phyloP scores from a whole-genome alignment of 1,140 invertebrate genomes.

The Heliconius eleuchia region DNA sequence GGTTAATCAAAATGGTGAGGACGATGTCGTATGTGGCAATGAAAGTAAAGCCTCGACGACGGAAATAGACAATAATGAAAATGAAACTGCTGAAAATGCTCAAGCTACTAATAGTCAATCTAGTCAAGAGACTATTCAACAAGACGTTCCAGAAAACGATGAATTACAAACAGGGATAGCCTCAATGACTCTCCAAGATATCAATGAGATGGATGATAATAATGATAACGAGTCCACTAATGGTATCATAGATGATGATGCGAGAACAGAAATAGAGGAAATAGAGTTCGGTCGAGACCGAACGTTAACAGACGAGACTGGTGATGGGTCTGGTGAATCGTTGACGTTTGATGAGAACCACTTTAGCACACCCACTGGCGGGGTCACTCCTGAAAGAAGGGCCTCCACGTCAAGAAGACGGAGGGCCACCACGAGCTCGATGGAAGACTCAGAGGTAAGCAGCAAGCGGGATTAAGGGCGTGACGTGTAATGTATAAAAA shows the following conservation, averaged over 20 bases:
- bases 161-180: slow-evolving; percentile 22
- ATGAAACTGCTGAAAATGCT: slow-evolving; percentile 41
- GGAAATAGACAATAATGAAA: slow-evolving; percentile 44
- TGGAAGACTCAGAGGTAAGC: slow-evolving; percentile 75
- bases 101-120: slow-evolving; percentile 50
- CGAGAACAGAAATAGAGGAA: slow-evolving; percentile 40
- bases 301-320: slow-evolving; percentile 41
- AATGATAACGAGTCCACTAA: slow-evolving; percentile 43
- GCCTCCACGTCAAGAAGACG: slow-evolving; percentile 45
- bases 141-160: slow-evolving; percentile 40
- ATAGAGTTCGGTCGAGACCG: slow-evolving; percentile 41
- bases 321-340: slow-evolving; percentile 50
- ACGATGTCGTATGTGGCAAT: slow-evolving; percentile 63
- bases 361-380: slow-evolving; percentile 72
- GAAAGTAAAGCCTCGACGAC: slow-evolving; percentile 27
- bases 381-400: slow-evolving; percentile 53
- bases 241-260: slow-evolving; percentile 35
- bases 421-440: slow-evolving; percentile 57
- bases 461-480: slow-evolving; percentile 43
- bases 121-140: slow-evolving; percentile 58
- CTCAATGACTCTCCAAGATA: neutral
- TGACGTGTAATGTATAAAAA: slow-evolving; percentile 48
- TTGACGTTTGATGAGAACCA: slow-evolving; percentile 77
- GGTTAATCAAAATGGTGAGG: slow-evolving; percentile 56
- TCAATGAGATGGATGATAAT: slow-evolving; percentile 18